Evolutionary conservation across 2,888 invertebrate genomes (phyloP).

Genomic region (Andrena fulva): DNA sequence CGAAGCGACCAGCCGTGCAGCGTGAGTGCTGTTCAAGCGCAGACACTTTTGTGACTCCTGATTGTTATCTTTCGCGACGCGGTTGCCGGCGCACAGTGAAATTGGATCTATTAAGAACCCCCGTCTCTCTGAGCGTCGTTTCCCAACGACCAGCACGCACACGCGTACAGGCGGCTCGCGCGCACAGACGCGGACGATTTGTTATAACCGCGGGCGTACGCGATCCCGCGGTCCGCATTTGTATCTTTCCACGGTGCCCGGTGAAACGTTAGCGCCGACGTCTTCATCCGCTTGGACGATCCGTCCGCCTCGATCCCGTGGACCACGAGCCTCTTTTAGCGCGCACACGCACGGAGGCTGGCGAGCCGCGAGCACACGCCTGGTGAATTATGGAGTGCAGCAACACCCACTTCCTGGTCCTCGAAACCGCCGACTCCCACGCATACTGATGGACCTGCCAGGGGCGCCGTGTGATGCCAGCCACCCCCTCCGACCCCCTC

Average conservation of each 20-base stretch:
- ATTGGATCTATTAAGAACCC: conserved; percentile 34
- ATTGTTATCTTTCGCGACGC: too few species aligned
- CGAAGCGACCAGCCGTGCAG: background rate
- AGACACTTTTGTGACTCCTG: too few species aligned
- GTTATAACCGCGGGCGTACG: conserved; percentile 66
- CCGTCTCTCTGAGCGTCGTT: too few species aligned
- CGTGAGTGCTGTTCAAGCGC: background rate
- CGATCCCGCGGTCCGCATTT: conserved; percentile 67
- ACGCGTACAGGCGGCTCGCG: conserved; percentile 5
- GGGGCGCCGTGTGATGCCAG: conserved; percentile 62
- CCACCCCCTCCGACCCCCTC: conserved; percentile 26
- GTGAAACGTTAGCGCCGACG: conserved; percentile 76
- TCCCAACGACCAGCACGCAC: background rate
- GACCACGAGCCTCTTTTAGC: conserved; percentile 31
- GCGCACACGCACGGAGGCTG: conserved; percentile 39
- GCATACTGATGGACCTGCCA: conserved; percentile 66
- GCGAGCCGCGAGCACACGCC: conserved; percentile 50
- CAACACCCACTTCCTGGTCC: conserved; percentile 79
- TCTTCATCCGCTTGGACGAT: conserved; percentile 71
- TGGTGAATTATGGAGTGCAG: conserved; percentile 79
- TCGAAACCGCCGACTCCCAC: conserved; percentile 74
- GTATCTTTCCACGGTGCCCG: conserved; percentile 73
- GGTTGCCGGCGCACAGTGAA: conserved; percentile 5
- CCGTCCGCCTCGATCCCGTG: conserved; percentile 47
- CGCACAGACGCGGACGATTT: conserved; percentile 59